Evolutionary conservation across 2,888 invertebrate species (phyloP), one percentile per base, ranked within the genome.

Genomic region (Phalera bucephala): DNA sequence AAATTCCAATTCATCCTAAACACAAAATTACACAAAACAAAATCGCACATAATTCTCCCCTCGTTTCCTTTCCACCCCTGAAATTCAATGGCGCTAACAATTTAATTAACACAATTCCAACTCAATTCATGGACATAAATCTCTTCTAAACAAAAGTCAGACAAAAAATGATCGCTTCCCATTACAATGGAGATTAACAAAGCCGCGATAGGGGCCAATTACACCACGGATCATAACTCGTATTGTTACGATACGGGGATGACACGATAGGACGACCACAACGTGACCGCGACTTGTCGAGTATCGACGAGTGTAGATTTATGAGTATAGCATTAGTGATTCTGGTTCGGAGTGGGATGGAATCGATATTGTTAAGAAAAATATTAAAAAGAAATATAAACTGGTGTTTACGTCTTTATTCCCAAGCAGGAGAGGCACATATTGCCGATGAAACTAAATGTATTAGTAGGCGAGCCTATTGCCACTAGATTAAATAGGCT

Each of bases 241-340:
- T 42, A 42, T 64, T 58, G 51, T 51, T 15, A 31, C 31, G 41
- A 45, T 9, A 21, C 32, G 36, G 32, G 15, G 9, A 28, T 32
- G 22, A 29, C 37, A 15, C 36, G 42, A 36, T 35, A 36, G 36
- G 33, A 33, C 38, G 42, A 47, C 50, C 59, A 34, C 43, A 45
- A 49, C 38, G 36, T 35, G 52, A 50, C 59, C 58, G 39, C 43
- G 42, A 36, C 43, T 44, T 53, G 41, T 40, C 47, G 48, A 45
- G 58, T 55, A 57, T 57, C 52, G 57, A 50, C 41, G 49, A 49
- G 31, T n/a, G n/a, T 44, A 25, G 48, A 50, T 54, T 51, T 50
- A 59, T 52, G 40, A 40, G 39, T 32, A 21, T 35, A 30, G 40
- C 41, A 41, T 13, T 21, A 10, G 5, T n/a, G n/a, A n/a, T n/a